These are phyloP conservation scores for Argya squamiceps DNA, from an alignment of 2,797 vertebrate genomes.

Conservation along the genomic window DNA sequence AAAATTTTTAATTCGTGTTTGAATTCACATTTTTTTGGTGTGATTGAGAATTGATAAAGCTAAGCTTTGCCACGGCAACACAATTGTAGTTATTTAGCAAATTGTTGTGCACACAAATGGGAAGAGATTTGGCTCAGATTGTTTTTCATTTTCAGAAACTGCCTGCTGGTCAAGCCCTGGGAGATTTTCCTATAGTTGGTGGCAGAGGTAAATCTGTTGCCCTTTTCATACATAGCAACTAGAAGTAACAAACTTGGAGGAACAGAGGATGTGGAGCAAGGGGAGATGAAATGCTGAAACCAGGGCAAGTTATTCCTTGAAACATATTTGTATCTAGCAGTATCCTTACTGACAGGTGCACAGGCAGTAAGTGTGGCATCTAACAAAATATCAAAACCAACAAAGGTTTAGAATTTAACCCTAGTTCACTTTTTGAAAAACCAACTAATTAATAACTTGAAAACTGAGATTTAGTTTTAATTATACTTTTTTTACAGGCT, in stretches of 20 bases:
- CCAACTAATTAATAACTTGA: not conserved
- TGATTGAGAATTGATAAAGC: not conserved
- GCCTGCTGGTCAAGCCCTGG: not conserved
- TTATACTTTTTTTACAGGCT: not conserved
- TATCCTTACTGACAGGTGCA: not conserved
- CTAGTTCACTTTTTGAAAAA: not conserved
- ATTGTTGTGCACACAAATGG: not conserved
- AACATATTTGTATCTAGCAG: not conserved
- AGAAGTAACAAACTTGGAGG: not conserved
- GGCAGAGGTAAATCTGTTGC: not conserved
- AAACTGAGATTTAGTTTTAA: not conserved
- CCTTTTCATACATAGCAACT: not conserved
- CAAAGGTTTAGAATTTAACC: not conserved
- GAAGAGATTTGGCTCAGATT: not conserved
- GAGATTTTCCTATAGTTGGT: not conserved
- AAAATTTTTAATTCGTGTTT: not conserved
- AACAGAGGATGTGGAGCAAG: not conserved
- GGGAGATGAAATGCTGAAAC: not conserved
- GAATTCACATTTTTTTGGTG: not conserved
- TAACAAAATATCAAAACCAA: not conserved
- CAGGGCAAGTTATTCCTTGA: not conserved
- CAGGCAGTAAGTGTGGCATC: not conserved
- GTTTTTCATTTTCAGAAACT: not conserved
- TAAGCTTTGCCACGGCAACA: not conserved
- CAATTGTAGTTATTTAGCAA: not conserved